Conservation (phyloP, 2,797 vertebrate species). For the Silurus aristotelis region DNA sequence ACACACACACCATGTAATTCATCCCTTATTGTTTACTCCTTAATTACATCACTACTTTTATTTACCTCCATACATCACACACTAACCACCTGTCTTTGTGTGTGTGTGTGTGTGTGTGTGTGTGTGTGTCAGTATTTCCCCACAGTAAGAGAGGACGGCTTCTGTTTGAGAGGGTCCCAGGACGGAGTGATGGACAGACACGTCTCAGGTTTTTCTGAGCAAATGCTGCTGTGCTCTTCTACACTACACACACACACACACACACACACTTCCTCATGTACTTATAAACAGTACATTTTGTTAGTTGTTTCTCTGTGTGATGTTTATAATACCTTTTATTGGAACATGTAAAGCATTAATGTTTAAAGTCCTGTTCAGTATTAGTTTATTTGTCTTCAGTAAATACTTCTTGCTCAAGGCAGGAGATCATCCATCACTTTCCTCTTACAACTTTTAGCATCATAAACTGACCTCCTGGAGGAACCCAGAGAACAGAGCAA, state of each 20-base stretch:
- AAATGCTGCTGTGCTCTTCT: neutral
- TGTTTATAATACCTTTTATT: neutral
- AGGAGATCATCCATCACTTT: neutral
- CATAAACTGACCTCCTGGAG: too few species aligned
- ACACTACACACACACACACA: neutral
- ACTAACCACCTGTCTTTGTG: neutral
- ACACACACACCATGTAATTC: neutral
- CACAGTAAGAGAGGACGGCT: conserved; percentile 79
- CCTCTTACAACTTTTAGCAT: too few species aligned
- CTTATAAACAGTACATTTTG: neutral
- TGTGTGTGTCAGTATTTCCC: conserved; percentile 60
- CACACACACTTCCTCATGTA: neutral
- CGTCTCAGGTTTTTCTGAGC: conserved; percentile 84
- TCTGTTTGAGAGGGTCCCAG: conserved; percentile 85
- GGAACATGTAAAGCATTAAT: neutral
- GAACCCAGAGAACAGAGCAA: neutral
- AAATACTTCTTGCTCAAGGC: neutral
- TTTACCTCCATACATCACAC: neutral
- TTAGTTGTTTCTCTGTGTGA: neutral
- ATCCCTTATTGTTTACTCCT: neutral
- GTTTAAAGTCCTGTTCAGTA: neutral
- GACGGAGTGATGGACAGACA: conserved; percentile 89
- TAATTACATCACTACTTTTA: neutral
- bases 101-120: conserved; percentile 35
- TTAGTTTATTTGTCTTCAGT: neutral